Conservation (phyloP, 2,113 vertebrate genomes). For the Tichodroma muraria region DNA sequence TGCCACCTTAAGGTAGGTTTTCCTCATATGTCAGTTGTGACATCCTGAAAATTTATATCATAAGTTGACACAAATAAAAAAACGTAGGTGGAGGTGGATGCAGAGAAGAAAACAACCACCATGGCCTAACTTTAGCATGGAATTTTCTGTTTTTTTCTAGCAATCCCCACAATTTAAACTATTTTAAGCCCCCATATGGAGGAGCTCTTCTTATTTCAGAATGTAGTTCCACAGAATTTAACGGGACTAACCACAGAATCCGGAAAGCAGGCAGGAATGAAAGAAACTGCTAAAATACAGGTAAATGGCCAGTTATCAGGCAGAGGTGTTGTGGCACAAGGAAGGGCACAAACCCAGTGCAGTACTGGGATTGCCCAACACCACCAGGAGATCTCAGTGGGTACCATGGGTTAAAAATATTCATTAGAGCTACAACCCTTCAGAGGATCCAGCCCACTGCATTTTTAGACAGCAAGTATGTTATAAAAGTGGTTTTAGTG, state of each 20-base stretch:
- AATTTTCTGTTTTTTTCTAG: conserved; percentile 32
- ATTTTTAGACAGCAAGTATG: neutral
- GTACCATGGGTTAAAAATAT: neutral
- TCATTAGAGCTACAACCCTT: neutral
- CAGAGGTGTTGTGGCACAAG: neutral
- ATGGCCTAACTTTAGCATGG: neutral
- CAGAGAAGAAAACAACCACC: neutral
- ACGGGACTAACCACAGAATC: neutral
- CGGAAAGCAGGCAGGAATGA: neutral
- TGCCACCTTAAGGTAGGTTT: neutral
- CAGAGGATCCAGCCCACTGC: neutral
- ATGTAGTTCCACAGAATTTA: neutral
- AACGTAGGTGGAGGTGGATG: neutral
- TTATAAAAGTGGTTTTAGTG: neutral
- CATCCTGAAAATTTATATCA: neutral
- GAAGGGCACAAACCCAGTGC: neutral
- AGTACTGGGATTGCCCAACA: neutral
- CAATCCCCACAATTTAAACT: conserved; percentile 7
- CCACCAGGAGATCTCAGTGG: neutral
- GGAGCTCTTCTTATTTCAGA: neutral
- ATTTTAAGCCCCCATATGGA: conserved; percentile 4
- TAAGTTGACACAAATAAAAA: neutral
- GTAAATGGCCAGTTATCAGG: neutral
- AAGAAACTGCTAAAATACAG: neutral
- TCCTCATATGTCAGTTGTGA: neutral